Evolutionary conservation across 2,888 invertebrate genomes (phyloP).

Genomic region (Cyrtodaria siliqua): DNA sequence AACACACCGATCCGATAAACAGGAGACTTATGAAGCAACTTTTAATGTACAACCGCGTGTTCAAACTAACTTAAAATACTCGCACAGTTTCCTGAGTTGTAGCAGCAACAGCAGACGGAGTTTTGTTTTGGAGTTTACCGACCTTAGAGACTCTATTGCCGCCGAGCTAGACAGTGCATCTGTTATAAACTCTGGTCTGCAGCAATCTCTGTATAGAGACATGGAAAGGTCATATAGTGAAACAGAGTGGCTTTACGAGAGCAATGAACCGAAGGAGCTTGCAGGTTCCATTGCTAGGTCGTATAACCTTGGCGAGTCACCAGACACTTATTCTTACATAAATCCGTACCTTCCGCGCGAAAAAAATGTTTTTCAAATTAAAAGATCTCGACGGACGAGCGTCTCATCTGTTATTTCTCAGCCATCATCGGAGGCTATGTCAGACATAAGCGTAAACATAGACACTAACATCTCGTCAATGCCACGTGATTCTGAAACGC

Average conservation of each 20-base stretch:
- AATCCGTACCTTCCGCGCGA: constrained; percentile 70
- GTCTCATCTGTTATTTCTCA: constrained; percentile 46
- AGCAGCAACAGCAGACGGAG: constrained; percentile 36
- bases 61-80: constrained; percentile 9
- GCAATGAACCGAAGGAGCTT: constrained; percentile 67
- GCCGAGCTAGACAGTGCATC: constrained; percentile 66
- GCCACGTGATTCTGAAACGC: constrained; percentile 50
- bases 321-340: constrained; percentile 74
- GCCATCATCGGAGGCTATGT: constrained; percentile 46
- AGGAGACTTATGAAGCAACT: background rate
- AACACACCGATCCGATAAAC: background rate
- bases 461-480: constrained; percentile 24
- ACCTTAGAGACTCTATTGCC: constrained; percentile 60
- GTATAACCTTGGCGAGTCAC: constrained; percentile 74
- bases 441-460: constrained; percentile 27
- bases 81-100: constrained; percentile 31
- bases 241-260: constrained; percentile 58
- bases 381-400: constrained; percentile 34
- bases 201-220: constrained; percentile 62
- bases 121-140: constrained; percentile 57
- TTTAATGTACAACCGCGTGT: background rate
- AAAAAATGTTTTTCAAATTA: constrained; percentile 49
- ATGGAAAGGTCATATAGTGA: constrained; percentile 49
- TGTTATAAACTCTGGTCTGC: constrained; percentile 61
- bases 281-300: constrained; percentile 77